phyloP scores from a whole-genome alignment of 2,888 invertebrate genomes.

The Deilephila elpenor region DNA sequence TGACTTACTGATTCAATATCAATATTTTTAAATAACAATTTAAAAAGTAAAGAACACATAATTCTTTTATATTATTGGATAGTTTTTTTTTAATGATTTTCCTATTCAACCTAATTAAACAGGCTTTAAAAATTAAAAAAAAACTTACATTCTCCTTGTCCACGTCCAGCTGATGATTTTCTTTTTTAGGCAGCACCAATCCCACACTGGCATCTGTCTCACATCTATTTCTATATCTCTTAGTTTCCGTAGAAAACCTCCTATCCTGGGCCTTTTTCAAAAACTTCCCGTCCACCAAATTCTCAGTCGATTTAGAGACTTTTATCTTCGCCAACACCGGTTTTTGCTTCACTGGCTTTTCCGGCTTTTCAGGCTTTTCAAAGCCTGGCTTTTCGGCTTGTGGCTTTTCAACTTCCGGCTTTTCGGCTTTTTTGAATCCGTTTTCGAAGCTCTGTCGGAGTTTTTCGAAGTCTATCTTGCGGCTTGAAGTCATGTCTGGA shows the following conservation, averaged over 20 bases:
- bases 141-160: slow-evolving; percentile 78
- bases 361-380: neutral
- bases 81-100: too few species aligned
- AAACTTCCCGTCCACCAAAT: slow-evolving; percentile 49
- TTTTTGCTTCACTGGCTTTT: slow-evolving; percentile 54
- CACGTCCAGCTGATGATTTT: slow-evolving; percentile 65
- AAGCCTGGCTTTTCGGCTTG: neutral
- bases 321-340: slow-evolving; percentile 54
- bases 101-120: neutral
- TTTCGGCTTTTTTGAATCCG: slow-evolving; percentile 40
- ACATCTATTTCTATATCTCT: slow-evolving; percentile 49
- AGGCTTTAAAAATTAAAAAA: neutral
- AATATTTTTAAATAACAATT: too few species aligned
- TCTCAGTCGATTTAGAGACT: slow-evolving; percentile 47
- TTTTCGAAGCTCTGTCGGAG: slow-evolving; percentile 68
- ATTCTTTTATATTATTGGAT: too few species aligned
- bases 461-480: slow-evolving; percentile 65
- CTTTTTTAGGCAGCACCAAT: slow-evolving; percentile 59
- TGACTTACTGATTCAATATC: too few species aligned
- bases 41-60: too few species aligned
- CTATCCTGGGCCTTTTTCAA: slow-evolving; percentile 55
- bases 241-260: slow-evolving; percentile 61
- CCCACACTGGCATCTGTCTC: slow-evolving; percentile 39
- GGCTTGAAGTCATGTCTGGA: slow-evolving; percentile 45
- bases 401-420: slow-evolving; percentile 19